Conservation (phyloP, 2,113 vertebrate genomes). For the Apodemus sylvaticus region DNA sequence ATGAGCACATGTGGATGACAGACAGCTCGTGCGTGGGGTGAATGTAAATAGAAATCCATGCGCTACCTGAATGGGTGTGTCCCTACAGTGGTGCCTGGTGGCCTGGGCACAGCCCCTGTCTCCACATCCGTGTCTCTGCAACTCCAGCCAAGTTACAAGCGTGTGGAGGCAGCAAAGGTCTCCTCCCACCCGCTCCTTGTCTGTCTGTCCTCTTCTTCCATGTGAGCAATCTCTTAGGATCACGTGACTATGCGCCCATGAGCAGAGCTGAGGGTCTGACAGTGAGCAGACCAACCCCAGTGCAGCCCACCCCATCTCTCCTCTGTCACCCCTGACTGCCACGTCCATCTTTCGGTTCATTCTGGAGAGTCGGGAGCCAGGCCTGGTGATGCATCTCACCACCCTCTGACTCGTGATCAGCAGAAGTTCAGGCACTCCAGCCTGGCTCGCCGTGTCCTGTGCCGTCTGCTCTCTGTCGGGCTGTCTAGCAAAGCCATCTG, state of each 20-base stretch:
- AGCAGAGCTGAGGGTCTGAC: neutral
- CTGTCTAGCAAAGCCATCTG: too few species aligned
- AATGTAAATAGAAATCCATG: neutral
- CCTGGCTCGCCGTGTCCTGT: neutral
- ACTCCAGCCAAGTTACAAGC: too few species aligned
- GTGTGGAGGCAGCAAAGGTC: neutral
- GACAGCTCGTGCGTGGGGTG: neutral
- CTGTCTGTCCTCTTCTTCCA: neutral
- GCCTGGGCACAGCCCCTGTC: neutral
- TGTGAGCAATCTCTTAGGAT: neutral
- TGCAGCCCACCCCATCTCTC: neutral
- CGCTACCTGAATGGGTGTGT: too few species aligned
- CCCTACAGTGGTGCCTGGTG: too few species aligned
- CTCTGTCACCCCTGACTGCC: neutral
- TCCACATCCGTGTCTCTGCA: neutral
- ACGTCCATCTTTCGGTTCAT: neutral
- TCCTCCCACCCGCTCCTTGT: neutral
- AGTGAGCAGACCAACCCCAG: neutral
- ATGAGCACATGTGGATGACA: too few species aligned
- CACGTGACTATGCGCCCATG: accelerated
- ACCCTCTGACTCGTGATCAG: neutral
- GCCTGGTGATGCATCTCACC: neutral
- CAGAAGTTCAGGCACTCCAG: neutral
- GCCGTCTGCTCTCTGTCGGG: neutral
- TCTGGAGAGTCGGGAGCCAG: neutral